A percentile compares a stretch with the other conserved stretches of the same genome.
phyloP scores from a whole-genome alignment of 2,888 invertebrate genomes.

The Lithophane ornitopus region DNA sequence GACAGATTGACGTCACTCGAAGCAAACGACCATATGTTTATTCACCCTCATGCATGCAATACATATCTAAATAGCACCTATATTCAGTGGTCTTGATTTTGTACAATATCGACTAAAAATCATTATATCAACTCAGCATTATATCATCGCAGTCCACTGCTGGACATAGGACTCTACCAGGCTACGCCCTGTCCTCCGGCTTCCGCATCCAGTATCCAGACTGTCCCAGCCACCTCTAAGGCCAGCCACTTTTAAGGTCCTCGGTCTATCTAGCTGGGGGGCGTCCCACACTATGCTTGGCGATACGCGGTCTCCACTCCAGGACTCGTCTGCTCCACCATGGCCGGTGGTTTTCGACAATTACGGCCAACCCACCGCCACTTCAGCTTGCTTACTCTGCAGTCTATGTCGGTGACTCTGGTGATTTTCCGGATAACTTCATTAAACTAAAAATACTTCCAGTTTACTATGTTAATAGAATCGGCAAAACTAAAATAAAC shows the following conservation, averaged over 20 bases:
- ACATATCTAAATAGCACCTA: slow-evolving; percentile 28
- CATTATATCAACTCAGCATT: background rate
- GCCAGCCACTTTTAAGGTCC: too few species aligned
- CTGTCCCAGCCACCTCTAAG: too few species aligned
- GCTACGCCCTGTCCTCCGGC: too few species aligned
- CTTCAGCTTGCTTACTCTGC: background rate
- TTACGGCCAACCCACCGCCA: too few species aligned
- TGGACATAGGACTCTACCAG: background rate
- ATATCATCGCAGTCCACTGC: background rate
- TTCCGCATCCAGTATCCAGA: too few species aligned
- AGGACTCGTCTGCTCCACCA: background rate
- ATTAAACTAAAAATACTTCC: background rate
- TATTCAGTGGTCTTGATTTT: background rate
- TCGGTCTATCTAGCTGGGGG: too few species aligned
- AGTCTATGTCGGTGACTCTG: background rate
- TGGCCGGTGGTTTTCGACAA: background rate
- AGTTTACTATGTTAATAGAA: background rate
- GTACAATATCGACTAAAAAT: background rate
- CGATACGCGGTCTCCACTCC: too few species aligned
- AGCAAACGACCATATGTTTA: slow-evolving; percentile 25
- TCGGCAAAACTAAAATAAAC: background rate
- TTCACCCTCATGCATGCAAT: slow-evolving; percentile 33
- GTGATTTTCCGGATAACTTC: background rate
- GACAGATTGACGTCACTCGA: slow-evolving; percentile 41
- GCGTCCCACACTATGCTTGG: too few species aligned